These are phyloP conservation scores for Coregonus sp. DNA, from an alignment of 2,797 vertebrate species.

Conservation along the genomic window DNA sequence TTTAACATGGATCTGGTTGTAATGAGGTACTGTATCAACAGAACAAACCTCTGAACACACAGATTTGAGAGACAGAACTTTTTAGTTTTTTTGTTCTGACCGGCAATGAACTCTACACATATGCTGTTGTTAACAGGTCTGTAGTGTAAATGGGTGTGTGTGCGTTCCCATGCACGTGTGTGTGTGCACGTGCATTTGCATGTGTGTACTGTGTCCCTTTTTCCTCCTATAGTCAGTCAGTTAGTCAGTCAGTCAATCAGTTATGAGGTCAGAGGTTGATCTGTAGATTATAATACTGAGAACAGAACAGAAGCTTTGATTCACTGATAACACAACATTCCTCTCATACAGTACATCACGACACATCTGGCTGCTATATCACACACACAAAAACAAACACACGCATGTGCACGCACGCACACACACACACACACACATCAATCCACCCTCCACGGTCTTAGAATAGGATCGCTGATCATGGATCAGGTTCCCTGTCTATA, in stretches of 20 bases:
- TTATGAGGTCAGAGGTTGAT: conserved; percentile 74
- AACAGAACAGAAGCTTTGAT: conserved; percentile 74
- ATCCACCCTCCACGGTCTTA: not conserved
- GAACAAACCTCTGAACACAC: conserved; percentile 62
- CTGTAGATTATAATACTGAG: conserved; percentile 64
- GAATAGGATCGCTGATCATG: not conserved
- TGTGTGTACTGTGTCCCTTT: conserved; percentile 33
- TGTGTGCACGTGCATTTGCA: not conserved
- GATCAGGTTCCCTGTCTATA: not conserved
- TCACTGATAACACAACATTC: conserved; percentile 71
- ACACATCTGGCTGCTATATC: conserved; percentile 48
- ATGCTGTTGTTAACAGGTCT: conserved; percentile 24
- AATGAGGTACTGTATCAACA: conserved; percentile 59
- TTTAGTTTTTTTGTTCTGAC: conserved; percentile 44
- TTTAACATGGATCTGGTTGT: conserved; percentile 49
- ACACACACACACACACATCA: not conserved
- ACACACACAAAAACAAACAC: not conserved
- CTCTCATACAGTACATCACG: conserved; percentile 70
- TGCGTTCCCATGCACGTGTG: too few relatives aligned
- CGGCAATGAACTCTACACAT: conserved; percentile 35
- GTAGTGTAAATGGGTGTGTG: not conserved
- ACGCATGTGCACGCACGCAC: too few relatives aligned
- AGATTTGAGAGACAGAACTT: conserved; percentile 49
- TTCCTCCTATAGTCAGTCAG: conserved; percentile 68
- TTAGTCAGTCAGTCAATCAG: conserved; percentile 55